These are phyloP conservation scores for Pseudois nayaur DNA, from an alignment of 2,113 vertebrate genomes.

Conservation along the genomic window DNA sequence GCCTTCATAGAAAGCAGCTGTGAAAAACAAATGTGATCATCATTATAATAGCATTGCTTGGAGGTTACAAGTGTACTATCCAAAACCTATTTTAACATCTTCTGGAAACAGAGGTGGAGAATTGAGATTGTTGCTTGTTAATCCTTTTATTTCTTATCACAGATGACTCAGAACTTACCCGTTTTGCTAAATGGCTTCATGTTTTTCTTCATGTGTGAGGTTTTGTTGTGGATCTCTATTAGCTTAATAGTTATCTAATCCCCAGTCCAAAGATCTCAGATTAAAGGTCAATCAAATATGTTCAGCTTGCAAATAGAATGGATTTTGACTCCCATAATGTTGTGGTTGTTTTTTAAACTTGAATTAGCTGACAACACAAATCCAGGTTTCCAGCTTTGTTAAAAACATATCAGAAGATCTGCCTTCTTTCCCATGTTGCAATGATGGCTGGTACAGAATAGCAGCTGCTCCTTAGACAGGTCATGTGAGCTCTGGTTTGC, in stretches of 20 bases:
- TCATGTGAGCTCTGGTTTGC: neutral
- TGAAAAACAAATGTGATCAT: neutral
- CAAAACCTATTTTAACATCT: no score
- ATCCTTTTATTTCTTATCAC: neutral
- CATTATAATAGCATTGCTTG: neutral
- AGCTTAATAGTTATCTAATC: neutral
- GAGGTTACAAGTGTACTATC: neutral
- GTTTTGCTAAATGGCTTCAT: neutral
- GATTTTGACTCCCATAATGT: neutral
- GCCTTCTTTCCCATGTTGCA: neutral
- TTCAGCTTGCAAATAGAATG: neutral
- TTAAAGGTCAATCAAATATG: neutral
- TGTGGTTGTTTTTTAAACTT: neutral
- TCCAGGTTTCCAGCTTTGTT: neutral
- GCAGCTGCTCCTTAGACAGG: neutral
- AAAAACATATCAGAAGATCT: neutral
- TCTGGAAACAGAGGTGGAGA: neutral
- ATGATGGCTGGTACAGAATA: no score
- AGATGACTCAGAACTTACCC: neutral
- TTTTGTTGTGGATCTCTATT: neutral
- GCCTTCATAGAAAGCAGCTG: neutral
- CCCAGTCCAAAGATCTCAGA: neutral
- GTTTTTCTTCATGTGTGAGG: neutral
- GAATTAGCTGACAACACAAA: neutral
- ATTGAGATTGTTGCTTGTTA: neutral